Evolutionary conservation across 2,797 vertebrate genomes (phyloP), one percentile per base, ranked within the genome.

Genomic region (Melanotaenia pygmaea): DNA sequence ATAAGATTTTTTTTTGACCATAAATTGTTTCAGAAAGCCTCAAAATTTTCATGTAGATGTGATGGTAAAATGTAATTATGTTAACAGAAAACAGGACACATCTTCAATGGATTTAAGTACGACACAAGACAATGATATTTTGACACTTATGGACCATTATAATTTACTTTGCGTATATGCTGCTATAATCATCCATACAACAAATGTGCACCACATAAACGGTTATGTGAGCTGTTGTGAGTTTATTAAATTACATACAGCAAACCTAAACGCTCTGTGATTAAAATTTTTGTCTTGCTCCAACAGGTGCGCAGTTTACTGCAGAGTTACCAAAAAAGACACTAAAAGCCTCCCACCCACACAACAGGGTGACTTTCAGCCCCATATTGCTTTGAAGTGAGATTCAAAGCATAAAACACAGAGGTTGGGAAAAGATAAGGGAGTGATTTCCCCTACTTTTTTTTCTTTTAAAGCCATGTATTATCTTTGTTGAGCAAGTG

Each of bases 371-470:
- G 75, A 87, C 83, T 84, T 87, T 91, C 84, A 87, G 73, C 58
- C 79, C 78, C 63, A 16, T 54, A 1, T 54, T 69, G 74, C 91
- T 93, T 92, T 92, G 89, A 94, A 92, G 89, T 92, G 43, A 0
- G 81, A 87, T 87, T 92, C 89, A 91, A 93, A 92, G 87, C 83
- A 70, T 80, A 77, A 90, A 88, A 87, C 80, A 82, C 76, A 83
- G 83, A 86, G 82, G 88, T 90, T 86, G 79, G 68, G 65, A 79
- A 79, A 81, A 85, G 79, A 90, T 77, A 83, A 85, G 79, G 79
- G 70, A 82, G 77, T 67, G 81, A 85, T 83, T 89, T 80, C 80
- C 74, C 71, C 63, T 43, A 2, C 22, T 60, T 30, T 59, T 68
- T 73, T 65, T 59, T 72, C 77, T 37, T 74, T 79, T 47, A 35